Evolutionary conservation across 2,888 invertebrate species (phyloP).

Genomic region (Sylvicola fuscatus): DNA sequence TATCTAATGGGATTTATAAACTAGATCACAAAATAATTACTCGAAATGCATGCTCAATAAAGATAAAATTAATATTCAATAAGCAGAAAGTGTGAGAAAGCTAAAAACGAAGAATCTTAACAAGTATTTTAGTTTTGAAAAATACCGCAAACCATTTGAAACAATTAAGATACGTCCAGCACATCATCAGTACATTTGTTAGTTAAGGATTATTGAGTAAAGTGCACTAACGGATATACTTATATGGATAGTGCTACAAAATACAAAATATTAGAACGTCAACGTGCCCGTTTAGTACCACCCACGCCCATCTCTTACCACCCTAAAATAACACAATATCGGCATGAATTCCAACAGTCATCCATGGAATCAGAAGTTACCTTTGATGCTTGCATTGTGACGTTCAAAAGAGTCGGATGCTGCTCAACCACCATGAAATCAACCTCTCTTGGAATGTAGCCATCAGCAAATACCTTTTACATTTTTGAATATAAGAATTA

Average conservation of each 20-base stretch:
- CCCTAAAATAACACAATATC: neutral
- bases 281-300: neutral
- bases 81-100: no score
- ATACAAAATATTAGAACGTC: neutral
- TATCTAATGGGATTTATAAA: no score
- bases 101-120: no score
- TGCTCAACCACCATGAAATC: slow-evolving; percentile 73
- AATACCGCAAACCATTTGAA: no score
- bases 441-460: slow-evolving; percentile 61
- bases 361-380: slow-evolving; percentile 26
- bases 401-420: slow-evolving; percentile 66
- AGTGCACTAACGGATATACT: neutral
- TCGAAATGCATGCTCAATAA: no score
- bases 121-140: no score
- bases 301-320: neutral
- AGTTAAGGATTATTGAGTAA: no score
- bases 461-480: slow-evolving; percentile 40
- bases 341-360: neutral
- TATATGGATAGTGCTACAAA: neutral
- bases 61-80: no score
- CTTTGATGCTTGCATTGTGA: slow-evolving; percentile 59
- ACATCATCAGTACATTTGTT: no score
- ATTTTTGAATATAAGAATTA: neutral
- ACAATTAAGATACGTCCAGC: no score
- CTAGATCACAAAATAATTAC: no score